A percentile compares a stretch with the other conserved stretches of the same genome.
These are phyloP conservation scores for Lasioglossum villosulum DNA, from an alignment of 2,888 invertebrate species.

Conservation along the genomic window DNA sequence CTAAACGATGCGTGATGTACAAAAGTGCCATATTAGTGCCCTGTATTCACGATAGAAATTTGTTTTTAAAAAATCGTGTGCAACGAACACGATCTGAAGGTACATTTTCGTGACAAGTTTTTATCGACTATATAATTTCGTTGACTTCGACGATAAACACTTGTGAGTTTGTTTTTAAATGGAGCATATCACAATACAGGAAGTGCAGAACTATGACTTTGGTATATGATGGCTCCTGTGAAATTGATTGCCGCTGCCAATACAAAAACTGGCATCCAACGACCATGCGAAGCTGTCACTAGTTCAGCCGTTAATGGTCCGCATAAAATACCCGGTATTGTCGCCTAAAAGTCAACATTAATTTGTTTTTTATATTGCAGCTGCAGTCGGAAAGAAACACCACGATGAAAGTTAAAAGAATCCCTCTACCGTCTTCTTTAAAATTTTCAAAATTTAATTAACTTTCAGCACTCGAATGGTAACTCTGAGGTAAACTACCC, in stretches of 20 bases:
- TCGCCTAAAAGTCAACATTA: conserved; percentile 85
- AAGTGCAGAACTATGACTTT: conserved; percentile 90
- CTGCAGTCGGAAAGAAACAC: neutral
- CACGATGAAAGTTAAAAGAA: neutral
- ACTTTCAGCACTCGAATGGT: neutral
- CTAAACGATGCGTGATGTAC: conserved; percentile 42
- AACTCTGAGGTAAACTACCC: too few relatives aligned
- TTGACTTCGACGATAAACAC: conserved; percentile 31
- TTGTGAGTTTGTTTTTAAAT: neutral
- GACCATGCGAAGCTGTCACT: conserved; percentile 89
- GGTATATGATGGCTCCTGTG: conserved; percentile 90
- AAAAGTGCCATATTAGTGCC: conserved; percentile 40
- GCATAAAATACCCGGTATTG: conserved; percentile 90
- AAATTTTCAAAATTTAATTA: neutral
- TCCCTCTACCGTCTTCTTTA: neutral
- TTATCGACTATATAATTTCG: conserved; percentile 22
- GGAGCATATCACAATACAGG: conserved; percentile 86
- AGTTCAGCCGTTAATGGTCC: conserved; percentile 91
- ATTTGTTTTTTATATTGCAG: neutral
- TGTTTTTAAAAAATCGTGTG: conserved; percentile 19
- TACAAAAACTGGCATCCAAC: conserved; percentile 91
- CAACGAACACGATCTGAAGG: conserved; percentile 24
- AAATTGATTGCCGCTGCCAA: conserved; percentile 90
- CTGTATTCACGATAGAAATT: conserved; percentile 26
- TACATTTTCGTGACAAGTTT: conserved; percentile 24